Evolutionary conservation across 2,888 invertebrate genomes (phyloP).

Genomic region (Agrenia bidenticulata): DNA sequence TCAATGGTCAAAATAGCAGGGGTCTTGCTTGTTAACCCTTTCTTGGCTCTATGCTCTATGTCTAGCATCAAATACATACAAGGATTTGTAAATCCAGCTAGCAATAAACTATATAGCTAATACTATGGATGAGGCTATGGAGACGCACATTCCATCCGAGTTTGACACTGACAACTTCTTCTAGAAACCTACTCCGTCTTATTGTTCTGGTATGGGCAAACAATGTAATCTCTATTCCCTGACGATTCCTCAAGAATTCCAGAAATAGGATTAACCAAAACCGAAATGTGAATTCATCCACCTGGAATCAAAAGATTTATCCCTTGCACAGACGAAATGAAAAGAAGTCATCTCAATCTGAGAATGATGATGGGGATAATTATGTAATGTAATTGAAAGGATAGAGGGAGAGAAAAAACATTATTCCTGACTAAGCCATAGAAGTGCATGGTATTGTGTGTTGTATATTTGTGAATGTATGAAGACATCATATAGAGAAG

Average conservation of each 20-base stretch:
- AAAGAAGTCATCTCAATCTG: background rate
- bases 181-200: no score
- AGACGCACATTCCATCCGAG: background rate
- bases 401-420: background rate
- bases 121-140: no score
- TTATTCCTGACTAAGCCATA: background rate
- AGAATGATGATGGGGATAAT: background rate
- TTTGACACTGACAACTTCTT: background rate
- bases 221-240: no score
- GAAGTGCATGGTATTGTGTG: no score
- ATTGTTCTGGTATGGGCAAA: no score
- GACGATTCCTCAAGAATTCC: background rate
- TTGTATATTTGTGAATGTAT: slow-evolving; percentile 10
- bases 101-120: no score
- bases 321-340: background rate
- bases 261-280: background rate
- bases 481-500: slow-evolving; percentile 24
- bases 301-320: no score
- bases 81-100: no score
- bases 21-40: slow-evolving; percentile 16
- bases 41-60: background rate
- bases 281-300: background rate
- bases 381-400: slow-evolving; percentile 1
- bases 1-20: slow-evolving; percentile 26
- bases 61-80: no score